Evolutionary conservation across 2,888 invertebrate genomes (phyloP), one percentile per base, ranked within the genome.

Genomic region (Drosophila emarginata): DNA sequence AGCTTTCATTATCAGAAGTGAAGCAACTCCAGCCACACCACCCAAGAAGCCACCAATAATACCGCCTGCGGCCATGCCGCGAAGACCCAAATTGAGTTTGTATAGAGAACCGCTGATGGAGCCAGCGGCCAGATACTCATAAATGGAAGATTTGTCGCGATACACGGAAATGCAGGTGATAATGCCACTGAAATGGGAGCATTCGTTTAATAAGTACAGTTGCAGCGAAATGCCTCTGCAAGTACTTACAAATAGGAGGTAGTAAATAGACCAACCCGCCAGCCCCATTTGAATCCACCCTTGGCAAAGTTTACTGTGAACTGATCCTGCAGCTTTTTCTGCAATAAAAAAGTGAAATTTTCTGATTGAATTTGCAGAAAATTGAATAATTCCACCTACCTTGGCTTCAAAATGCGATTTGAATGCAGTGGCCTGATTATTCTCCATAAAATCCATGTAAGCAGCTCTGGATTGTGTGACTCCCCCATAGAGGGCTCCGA

Each of bases 341-440:
- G 90, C 14, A 93, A 93, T 0, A n/a, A 11, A 26, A 36, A 64
- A 53, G 67, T 50, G 23, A 58, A 2, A n/a, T n/a, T n/a, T n/a
- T n/a, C n/a, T n/a, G n/a, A n/a, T n/a, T n/a, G 1, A 7, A 11
- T 3, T 0, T 1, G 4, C 4, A n/a, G 6, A 2, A 0, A 0
- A 7, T 4, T 5, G 0, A 11, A 11, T 5, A 0, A 0, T 1
- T 11, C 5, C 4, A 2, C 60, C 51, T 32, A 95, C 95, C 92
- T 95, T 95, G 2, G 96, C 96, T 61, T 95, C 94, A 6, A 94
- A 89, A 71, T 95, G 94, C 59, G 93, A 93, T 58, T 91, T 91
- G 89, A 95, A 96, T 58, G 93, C 93, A 3, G 96, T 95, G 7
- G 96, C 96, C 92, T 96, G 94, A 91, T 96, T 96, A 74, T 93